Evolutionary conservation across 1,140 invertebrate species (phyloP).

Genomic region (Bombus consobrinus): DNA sequence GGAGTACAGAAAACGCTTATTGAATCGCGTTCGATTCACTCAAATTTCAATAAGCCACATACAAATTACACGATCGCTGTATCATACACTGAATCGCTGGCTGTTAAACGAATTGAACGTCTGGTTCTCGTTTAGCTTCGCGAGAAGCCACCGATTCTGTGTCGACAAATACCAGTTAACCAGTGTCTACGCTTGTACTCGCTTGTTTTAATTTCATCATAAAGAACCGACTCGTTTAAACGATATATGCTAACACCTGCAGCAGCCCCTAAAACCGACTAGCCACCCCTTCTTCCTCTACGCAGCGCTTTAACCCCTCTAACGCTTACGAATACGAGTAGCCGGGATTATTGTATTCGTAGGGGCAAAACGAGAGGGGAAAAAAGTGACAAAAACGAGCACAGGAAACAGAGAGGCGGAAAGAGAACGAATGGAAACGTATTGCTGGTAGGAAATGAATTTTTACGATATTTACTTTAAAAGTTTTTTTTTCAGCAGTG

Average conservation of each 20-base stretch:
- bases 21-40: too few species aligned
- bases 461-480: constrained; percentile 73
- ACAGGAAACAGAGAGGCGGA: neutral
- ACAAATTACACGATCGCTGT: neutral
- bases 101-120: neutral
- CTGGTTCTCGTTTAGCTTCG: neutral
- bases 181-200: constrained; percentile 44
- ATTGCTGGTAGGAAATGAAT: constrained; percentile 71
- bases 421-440: constrained; percentile 64
- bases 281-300: neutral
- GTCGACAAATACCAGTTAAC: constrained; percentile 50
- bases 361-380: neutral
- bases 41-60: neutral
- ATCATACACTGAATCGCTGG: neutral
- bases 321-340: constrained; percentile 62
- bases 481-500: constrained; percentile 62
- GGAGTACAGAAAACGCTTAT: too few species aligned
- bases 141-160: constrained; percentile 16
- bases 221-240: constrained; percentile 65
- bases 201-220: constrained; percentile 70
- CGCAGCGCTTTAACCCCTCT: constrained; percentile 15
- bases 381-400: constrained; percentile 20
- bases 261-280: constrained; percentile 5
- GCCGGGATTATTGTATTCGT: constrained; percentile 66
- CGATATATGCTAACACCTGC: constrained; percentile 68